Conservation (phyloP, 2,797 vertebrate genomes). For the Pangasius krempfi region DNA sequence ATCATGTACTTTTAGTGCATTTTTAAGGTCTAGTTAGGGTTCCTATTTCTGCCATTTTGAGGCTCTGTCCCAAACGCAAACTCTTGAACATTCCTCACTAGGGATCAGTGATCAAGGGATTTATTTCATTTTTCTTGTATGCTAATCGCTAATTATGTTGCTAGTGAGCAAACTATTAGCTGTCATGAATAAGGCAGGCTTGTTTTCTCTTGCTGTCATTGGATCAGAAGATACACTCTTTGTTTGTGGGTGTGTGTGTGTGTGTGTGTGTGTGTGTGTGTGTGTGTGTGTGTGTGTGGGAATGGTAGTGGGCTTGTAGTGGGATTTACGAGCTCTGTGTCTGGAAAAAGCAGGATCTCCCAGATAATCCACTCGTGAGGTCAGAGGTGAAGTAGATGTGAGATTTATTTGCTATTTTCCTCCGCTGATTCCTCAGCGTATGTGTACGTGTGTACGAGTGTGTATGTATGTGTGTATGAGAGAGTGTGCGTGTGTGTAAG, state of each 20-base stretch:
- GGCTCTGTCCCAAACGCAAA: neutral
- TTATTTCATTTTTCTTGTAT: neutral
- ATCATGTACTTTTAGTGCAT: neutral
- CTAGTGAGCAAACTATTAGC: neutral
- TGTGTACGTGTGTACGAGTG: conserved; percentile 57
- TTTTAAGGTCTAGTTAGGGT: neutral
- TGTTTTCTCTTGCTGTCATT: neutral
- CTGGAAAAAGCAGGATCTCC: conserved; percentile 70
- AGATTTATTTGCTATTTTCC: conserved; percentile 75
- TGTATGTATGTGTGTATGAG: conserved; percentile 50
- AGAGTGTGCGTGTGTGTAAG: conserved; percentile 44
- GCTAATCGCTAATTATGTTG: neutral
- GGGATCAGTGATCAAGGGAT: neutral
- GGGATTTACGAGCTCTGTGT: conserved; percentile 72
- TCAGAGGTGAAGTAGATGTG: conserved; percentile 76
- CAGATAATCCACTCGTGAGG: conserved; percentile 73
- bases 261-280: conserved; percentile 19
- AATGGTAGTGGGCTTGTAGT: conserved; percentile 33
- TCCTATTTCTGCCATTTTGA: neutral
- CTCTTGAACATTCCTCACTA: neutral
- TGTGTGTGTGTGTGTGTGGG: conserved; percentile 56
- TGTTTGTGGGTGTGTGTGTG: neutral
- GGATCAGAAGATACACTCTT: conserved; percentile 2
- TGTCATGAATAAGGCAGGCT: neutral
- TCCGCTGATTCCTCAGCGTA: conserved; percentile 69